phyloP scores from a whole-genome alignment of 2,888 invertebrate species.

The Cerceris rybyensis region DNA sequence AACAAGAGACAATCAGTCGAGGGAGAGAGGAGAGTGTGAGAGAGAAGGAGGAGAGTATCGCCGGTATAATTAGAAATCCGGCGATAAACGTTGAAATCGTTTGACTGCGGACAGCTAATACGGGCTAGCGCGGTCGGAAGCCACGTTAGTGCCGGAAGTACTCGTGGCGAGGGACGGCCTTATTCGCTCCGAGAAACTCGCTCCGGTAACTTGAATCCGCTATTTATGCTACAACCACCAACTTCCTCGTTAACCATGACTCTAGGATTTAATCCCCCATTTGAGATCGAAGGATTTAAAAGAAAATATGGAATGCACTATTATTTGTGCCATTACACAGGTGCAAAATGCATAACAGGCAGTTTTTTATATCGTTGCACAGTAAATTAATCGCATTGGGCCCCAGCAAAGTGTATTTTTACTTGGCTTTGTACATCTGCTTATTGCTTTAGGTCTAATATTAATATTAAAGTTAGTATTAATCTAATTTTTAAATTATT shows the following conservation, averaged over 20 bases:
- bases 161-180: constrained; percentile 9
- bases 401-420: too few species aligned
- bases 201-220: constrained; percentile 2
- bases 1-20: too few species aligned
- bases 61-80: constrained; percentile 47
- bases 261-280: neutral
- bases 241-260: constrained; percentile 12
- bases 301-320: too few species aligned
- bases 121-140: constrained; percentile 16
- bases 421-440: too few species aligned
- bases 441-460: too few species aligned
- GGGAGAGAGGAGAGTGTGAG: neutral
- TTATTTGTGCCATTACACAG: too few species aligned
- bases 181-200: constrained; percentile 16
- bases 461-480: too few species aligned
- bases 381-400: too few species aligned
- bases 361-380: too few species aligned
- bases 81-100: constrained; percentile 60
- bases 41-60: constrained; percentile 13
- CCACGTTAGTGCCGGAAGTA: constrained; percentile 30
- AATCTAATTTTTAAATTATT: too few species aligned
- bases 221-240: constrained; percentile 1
- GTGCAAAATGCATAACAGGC: too few species aligned
- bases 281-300: too few species aligned
- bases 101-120: constrained; percentile 34